Evolutionary conservation across 2,888 invertebrate species (phyloP), one percentile per base, ranked within the genome.

Genomic region (Limenitis camilla): DNA sequence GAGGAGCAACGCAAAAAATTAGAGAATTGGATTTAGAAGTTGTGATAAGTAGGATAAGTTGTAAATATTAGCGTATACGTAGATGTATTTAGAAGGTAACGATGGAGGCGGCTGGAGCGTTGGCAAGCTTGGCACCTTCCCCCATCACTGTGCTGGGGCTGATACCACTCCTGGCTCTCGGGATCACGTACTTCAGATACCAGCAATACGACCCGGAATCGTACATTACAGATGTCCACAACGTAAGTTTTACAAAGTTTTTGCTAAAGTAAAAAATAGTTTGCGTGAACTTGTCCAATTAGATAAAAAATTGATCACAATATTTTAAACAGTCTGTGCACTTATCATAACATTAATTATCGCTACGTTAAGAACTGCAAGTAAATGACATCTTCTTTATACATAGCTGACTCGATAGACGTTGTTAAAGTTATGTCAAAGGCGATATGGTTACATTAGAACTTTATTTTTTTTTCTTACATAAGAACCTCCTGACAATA

Each of bases 171-270:
- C 89, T 95, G 75, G 93, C 94, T 59, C 91, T 94, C 64, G 94
- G 94, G 67, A 88, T 95, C 76, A 92, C 94, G 66, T 92, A 92
- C 76, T 92, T 93, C 88, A 90, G 92, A 70, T 96, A 96, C 86
- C 90, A 92, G 75, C 91, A 90, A 69, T 89, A 91, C 68, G 96
- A 96, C 82, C 96, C 96, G 56, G 96, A 96, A 80, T 91, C 92
- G 30, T 92, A 92, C 72, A 91, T 93, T 52, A 88, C 89, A 63
- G 92, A 95, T 74, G 89, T 91, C 55, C 88, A 88, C 77, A 85
- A 90, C 86, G 94, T 95, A 84, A 90, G 90, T 88, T 55, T 7
- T 8, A 27, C 1, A 3, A 33, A n/a, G 45, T 3, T 32, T 33
- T 27, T 27, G 7, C n/a, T n/a, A n/a, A n/a, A n/a, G n/a, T n/a